phyloP scores from a whole-genome alignment of 2,888 invertebrate species.

The Cremastobaeus sp. region DNA sequence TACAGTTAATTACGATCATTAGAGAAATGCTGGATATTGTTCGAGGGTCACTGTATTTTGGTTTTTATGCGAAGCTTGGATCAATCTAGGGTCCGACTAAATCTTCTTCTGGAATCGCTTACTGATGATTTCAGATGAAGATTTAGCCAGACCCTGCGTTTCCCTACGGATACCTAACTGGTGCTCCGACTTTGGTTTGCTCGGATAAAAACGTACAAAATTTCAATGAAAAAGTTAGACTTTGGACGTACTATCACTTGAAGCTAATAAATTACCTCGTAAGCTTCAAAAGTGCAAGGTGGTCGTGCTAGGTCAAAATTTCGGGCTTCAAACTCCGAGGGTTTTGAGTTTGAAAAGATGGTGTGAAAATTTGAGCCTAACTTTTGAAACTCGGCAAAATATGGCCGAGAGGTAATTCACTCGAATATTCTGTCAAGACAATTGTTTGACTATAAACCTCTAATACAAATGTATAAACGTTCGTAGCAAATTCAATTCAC shows the following conservation, averaged over 20 bases:
- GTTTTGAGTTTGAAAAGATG: too few species aligned
- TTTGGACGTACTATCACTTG: constrained; percentile 45
- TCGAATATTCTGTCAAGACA: too few species aligned
- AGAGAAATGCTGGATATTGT: neutral
- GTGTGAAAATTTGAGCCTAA: too few species aligned
- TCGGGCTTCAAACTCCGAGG: too few species aligned
- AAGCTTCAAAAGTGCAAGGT: constrained; percentile 26
- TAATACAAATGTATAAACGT: constrained; percentile 55
- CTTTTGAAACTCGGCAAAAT: constrained; percentile 11
- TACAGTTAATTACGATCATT: constrained; percentile 2
- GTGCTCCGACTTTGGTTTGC: neutral
- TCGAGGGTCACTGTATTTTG: constrained; percentile 9
- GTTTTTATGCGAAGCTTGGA: constrained; percentile 1
- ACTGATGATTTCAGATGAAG: neutral
- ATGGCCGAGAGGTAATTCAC: constrained; percentile 26
- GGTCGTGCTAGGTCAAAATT: neutral
- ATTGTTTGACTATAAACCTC: too few species aligned
- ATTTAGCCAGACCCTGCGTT: constrained; percentile 11
- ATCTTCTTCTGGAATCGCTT: constrained; percentile 5
- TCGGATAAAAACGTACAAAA: constrained; percentile 35
- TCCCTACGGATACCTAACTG: constrained; percentile 14
- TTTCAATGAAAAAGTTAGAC: constrained; percentile 25
- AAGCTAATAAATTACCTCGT: constrained; percentile 11
- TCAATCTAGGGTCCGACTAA: constrained; percentile 2
- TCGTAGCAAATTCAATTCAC: constrained; percentile 44